phyloP scores from a whole-genome alignment of 2,797 vertebrate species.

The Graptemys geographica region DNA sequence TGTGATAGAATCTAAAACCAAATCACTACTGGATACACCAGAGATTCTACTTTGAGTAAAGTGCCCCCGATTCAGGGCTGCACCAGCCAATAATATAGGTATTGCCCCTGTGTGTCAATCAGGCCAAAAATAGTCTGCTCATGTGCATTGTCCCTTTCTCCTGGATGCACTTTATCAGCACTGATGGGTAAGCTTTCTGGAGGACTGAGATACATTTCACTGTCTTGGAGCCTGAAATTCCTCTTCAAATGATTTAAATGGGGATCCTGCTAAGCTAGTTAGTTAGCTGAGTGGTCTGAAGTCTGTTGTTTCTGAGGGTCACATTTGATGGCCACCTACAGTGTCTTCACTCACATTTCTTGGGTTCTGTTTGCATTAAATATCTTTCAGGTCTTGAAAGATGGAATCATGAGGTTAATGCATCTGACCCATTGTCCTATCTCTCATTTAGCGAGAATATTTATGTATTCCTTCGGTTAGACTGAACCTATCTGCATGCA shows the following conservation, averaged over 20 bases:
- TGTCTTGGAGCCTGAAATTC: not conserved
- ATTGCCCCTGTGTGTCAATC: not conserved
- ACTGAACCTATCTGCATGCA: not conserved
- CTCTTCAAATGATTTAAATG: not conserved
- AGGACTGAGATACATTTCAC: not conserved
- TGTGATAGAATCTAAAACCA: not conserved
- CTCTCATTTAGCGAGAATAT: not conserved
- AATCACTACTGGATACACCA: not conserved
- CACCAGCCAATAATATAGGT: fast-evolving
- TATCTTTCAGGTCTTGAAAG: not conserved
- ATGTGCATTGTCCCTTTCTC: fast-evolving
- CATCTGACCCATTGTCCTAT: not conserved
- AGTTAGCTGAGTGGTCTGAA: not conserved
- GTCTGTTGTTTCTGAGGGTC: not conserved
- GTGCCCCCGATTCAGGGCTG: not conserved
- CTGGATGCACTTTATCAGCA: not conserved
- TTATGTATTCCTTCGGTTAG: not conserved
- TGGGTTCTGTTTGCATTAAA: not conserved
- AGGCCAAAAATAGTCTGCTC: not conserved
- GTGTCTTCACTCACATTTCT: not conserved
- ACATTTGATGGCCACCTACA: not conserved
- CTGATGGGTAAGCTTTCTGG: fast-evolving
- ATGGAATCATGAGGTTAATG: not conserved
- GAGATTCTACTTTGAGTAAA: not conserved
- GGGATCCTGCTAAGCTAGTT: not conserved